Evolutionary conservation across 2,797 vertebrate species (phyloP).

Genomic region (Phrynocephalus forsythii): DNA sequence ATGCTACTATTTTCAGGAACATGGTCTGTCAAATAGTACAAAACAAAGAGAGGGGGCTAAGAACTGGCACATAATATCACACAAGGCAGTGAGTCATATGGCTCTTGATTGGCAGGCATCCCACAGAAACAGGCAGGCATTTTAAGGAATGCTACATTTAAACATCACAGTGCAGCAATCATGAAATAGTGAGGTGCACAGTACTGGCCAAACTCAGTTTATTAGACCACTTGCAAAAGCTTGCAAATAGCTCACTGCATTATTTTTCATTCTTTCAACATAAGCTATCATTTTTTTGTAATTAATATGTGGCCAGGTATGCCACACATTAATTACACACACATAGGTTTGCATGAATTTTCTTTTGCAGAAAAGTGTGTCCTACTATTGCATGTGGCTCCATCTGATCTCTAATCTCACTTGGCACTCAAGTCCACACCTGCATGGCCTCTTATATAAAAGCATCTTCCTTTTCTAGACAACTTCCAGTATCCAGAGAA

Average conservation of each 20-base stretch:
- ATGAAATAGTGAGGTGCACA: background rate
- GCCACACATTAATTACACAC: no score
- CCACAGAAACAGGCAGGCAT: slow-evolving; percentile 34
- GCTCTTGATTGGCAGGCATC: background rate
- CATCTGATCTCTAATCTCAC: background rate
- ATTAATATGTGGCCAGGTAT: no score
- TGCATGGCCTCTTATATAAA: background rate
- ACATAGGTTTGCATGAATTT: no score
- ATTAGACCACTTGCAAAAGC: no score
- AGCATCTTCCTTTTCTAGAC: background rate
- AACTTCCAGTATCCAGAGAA: background rate
- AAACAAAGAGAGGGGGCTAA: background rate
- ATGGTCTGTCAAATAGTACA: background rate
- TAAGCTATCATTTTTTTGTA: no score
- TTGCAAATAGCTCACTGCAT: no score
- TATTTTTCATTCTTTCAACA: no score
- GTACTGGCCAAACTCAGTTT: no score
- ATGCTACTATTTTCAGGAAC: background rate
- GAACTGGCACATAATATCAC: background rate
- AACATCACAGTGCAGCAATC: slow-evolving; percentile 18
- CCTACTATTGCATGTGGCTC: no score
- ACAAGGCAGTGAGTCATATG: background rate
- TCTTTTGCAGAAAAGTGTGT: no score
- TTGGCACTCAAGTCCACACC: background rate
- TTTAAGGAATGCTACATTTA: background rate